Evolutionary conservation across 1,140 invertebrate genomes (phyloP).

Genomic region (Drosophila parabipectinata): DNA sequence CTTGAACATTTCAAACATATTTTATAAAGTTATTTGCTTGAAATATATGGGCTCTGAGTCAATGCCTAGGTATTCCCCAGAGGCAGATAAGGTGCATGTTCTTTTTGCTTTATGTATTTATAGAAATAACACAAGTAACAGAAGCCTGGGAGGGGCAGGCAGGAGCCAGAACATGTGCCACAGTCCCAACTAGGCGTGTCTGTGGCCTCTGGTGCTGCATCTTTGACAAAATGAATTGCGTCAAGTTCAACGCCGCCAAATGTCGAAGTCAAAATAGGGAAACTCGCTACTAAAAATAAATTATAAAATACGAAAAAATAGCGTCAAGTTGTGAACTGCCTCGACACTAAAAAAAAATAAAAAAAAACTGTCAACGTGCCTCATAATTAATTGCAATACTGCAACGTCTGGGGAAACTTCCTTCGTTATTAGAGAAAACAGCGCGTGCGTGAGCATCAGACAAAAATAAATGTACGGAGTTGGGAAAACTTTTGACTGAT

Average conservation of each 20-base stretch:
- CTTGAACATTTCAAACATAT: neutral
- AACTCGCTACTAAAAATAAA: conserved; percentile 74
- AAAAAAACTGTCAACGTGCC: conserved; percentile 72
- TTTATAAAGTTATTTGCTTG: neutral
- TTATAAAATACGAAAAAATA: conserved; percentile 46
- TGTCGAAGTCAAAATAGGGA: conserved; percentile 74
- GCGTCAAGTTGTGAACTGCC: conserved; percentile 37
- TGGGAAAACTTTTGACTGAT: conserved; percentile 69
- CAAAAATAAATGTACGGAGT: conserved; percentile 24
- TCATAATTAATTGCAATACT: conserved; percentile 77
- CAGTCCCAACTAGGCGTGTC: conserved; percentile 73
- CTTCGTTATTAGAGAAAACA: conserved; percentile 45
- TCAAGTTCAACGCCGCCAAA: conserved; percentile 81
- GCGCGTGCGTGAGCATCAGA: conserved; percentile 42
- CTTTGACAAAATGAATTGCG: conserved; percentile 80
- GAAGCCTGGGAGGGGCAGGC: conserved; percentile 5
- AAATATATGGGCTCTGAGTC: conserved; percentile 26
- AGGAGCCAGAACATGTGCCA: conserved; percentile 56
- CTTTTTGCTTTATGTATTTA: conserved; percentile 44
- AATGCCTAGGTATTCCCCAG: conserved; percentile 71
- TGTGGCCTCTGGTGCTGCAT: conserved; percentile 45
- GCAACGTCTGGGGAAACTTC: conserved; percentile 28
- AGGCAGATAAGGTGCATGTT: conserved; percentile 40
- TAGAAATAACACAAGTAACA: conserved; percentile 51
- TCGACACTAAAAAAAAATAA: neutral